These are phyloP conservation scores for Brachionus koreanus DNA, from an alignment of 1,140 invertebrate genomes.

Conservation along the genomic window DNA sequence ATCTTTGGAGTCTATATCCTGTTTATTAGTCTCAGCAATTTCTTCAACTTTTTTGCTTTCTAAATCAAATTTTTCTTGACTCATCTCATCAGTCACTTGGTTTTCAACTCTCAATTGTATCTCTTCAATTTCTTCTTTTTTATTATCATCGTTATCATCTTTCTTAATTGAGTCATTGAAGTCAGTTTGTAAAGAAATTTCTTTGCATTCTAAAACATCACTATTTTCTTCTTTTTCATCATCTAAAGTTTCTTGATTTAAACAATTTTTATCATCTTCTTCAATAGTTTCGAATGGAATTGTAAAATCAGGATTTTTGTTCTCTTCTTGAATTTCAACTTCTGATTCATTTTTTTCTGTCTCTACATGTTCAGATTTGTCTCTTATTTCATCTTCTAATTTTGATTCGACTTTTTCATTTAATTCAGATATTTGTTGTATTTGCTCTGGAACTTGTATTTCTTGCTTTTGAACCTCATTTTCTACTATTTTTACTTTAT, in stretches of 20 bases:
- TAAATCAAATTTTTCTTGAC: too few species aligned
- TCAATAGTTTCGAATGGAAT: neutral
- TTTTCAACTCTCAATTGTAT: too few species aligned
- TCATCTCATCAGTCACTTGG: too few species aligned
- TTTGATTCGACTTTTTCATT: neutral
- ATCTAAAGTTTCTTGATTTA: neutral
- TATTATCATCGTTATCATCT: neutral
- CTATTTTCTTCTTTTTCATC: neutral
- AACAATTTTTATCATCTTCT: neutral
- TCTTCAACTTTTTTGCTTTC: too few species aligned
- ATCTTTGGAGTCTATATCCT: too few species aligned
- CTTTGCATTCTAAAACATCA: neutral
- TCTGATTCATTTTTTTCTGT: neutral
- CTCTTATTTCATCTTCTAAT: neutral
- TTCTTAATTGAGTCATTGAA: neutral
- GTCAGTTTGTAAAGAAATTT: conserved; percentile 26
- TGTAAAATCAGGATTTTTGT: neutral
- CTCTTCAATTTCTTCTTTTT: neutral
- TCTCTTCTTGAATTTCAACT: neutral
- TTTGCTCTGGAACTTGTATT: neutral
- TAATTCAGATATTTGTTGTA: neutral
- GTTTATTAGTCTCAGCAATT: too few species aligned
- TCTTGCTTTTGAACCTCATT: neutral
- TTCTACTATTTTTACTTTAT: neutral
- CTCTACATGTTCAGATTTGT: neutral